Base-by-base conservation (phyloP, 1,140 invertebrate species). In the Hydropsyche tenuis region DNA sequence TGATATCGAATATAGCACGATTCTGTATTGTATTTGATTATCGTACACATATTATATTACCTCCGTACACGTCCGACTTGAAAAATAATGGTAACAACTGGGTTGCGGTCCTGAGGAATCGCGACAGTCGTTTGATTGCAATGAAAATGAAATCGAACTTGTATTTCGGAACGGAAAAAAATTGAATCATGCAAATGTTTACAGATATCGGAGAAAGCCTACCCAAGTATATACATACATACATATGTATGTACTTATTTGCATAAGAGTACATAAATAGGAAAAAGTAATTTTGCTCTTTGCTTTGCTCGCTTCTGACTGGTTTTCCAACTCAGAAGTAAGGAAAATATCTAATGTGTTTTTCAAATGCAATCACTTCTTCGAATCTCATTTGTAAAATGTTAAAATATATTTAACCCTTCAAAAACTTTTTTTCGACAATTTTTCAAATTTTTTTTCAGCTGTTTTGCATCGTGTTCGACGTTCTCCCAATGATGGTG, bases 291-390 rank as follows among this genome's bases (percentile, higher is more conserved):
- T 60, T 60, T 37, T 60, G 11, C 56, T 23, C 20, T 2, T 11
- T 22, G 56, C 56, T 25, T 37, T 4, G 3, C 30, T 37, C 9
- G 30, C 30, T 3, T 37, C 30, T 22, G 56, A 60, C 20, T 60
- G 4, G 22, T 53, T 53, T 53, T 53, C 56, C 23, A 23, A 60
- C 56, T 25, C 14, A 53, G 11, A 20, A 53, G 51, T 53, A 20
- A 53, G n/a, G 16, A 53, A 60, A 60, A 60, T 60, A 20, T 60
- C 56, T 9, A 60, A 22, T 60, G n/a, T n/a, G n/a, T 60, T 25
- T 23, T n/a, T 23, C 11, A 25, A 22, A 22, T 25, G 4, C 22
- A 5, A 12, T 25, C 14, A 9, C 25, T 60, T 27, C 20, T 25
- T 12, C 51, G 16, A 56, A n/a, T n/a, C n/a, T n/a, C n/a, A n/a